Evolutionary conservation across 1,140 invertebrate genomes (phyloP).

Genomic region (Meloidogyne hapla): DNA sequence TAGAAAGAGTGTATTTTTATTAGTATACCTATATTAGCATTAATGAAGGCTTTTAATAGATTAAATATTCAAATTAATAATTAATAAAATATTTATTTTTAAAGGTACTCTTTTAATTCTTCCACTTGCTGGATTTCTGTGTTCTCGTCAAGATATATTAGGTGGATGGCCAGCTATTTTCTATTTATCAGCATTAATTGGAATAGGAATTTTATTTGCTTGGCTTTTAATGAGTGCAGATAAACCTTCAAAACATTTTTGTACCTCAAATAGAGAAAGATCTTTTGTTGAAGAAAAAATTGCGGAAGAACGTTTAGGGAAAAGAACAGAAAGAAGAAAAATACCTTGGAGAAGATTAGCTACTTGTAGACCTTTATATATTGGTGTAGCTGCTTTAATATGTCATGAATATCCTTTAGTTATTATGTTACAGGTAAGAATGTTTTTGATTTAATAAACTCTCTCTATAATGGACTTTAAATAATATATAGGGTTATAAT

Average conservation of each 20-base stretch:
- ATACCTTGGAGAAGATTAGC: conserved; percentile 56
- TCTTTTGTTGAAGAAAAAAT: conserved; percentile 54
- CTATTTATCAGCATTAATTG: conserved; percentile 57
- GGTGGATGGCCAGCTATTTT: conserved; percentile 61
- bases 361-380: conserved; percentile 52
- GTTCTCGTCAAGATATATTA: conserved; percentile 40
- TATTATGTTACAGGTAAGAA: conserved; percentile 61
- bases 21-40: too few relatives aligned
- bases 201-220: conserved; percentile 51
- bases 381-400: conserved; percentile 57
- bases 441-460: too few relatives aligned
- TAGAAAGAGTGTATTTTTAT: too few relatives aligned
- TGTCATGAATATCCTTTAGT: conserved; percentile 63
- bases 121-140: conserved; percentile 55
- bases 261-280: conserved; percentile 42
- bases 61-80: too few relatives aligned
- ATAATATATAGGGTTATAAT: too few relatives aligned
- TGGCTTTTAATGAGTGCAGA: conserved; percentile 59
- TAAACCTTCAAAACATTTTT: conserved; percentile 63
- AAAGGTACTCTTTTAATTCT: conserved; percentile 58
- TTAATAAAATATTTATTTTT: conserved; percentile 12
- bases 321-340: conserved; percentile 47
- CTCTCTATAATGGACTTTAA: too few relatives aligned
- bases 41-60: too few relatives aligned
- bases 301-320: conserved; percentile 58